These are phyloP conservation scores for Caenorhabditis tropicalis DNA, from an alignment of 1,140 invertebrate species.

Conservation along the genomic window DNA sequence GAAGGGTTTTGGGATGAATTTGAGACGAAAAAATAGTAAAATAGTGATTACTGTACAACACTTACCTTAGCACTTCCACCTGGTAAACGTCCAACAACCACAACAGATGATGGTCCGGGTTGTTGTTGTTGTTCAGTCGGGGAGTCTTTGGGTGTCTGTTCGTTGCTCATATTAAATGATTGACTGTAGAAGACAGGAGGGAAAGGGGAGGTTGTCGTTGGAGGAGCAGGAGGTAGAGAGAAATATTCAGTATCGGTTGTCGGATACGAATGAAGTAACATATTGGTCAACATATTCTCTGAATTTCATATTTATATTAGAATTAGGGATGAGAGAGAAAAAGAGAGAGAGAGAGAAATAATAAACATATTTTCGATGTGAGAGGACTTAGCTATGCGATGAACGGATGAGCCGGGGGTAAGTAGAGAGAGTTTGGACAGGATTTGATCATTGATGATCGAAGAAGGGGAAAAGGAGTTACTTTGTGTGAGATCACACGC, in stretches of 20 bases:
- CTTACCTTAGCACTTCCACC: no score
- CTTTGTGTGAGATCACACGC: no score
- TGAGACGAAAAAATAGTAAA: no score
- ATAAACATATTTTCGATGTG: not conserved
- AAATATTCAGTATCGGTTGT: not conserved
- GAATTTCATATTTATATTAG: not conserved
- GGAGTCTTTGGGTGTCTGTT: no score
- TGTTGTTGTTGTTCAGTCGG: not conserved
- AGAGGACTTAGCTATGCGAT: not conserved
- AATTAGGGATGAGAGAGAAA: not conserved
- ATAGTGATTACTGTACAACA: no score
- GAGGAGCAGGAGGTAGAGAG: not conserved
- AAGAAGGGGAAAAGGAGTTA: no score
- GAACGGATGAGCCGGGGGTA: not conserved
- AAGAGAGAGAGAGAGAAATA: not conserved
- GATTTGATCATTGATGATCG: not conserved
- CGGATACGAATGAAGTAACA: constrained; percentile 8
- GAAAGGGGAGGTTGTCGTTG: no score
- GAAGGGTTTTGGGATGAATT: no score
- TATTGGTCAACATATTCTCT: constrained; percentile 23
- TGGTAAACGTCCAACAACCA: no score
- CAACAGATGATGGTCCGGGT: no score
- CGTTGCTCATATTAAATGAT: no score
- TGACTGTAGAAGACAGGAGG: no score
- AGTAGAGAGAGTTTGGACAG: not conserved